Evolutionary conservation across 1,140 invertebrate genomes (phyloP).

Genomic region (Hestina assimilis): DNA sequence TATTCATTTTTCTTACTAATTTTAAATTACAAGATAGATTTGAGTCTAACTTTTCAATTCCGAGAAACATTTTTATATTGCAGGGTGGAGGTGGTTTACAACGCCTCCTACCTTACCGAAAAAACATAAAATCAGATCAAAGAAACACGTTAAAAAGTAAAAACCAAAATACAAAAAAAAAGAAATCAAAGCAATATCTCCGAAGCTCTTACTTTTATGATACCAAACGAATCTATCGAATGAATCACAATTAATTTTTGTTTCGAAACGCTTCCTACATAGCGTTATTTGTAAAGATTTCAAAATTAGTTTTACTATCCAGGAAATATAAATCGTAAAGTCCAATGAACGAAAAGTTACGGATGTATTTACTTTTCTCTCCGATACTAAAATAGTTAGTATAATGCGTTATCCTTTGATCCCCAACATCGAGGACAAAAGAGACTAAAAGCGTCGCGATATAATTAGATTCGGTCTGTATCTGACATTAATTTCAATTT

Average conservation of each 20-base stretch:
- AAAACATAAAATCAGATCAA: too few relatives aligned
- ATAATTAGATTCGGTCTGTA: constrained; percentile 3
- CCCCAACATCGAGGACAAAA: neutral
- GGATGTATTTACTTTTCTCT: neutral
- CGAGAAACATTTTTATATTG: too few relatives aligned
- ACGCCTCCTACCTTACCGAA: too few relatives aligned
- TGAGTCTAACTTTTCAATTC: too few relatives aligned
- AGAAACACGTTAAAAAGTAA: too few relatives aligned
- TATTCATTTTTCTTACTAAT: too few relatives aligned
- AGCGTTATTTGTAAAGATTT: neutral
- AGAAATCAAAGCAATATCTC: too few relatives aligned
- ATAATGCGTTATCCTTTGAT: constrained; percentile 3
- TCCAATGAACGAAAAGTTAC: neutral
- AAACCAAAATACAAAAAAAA: too few relatives aligned
- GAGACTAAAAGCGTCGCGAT: neutral
- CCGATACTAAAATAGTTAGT: neutral
- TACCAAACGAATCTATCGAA: neutral
- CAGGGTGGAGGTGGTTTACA: too few relatives aligned
- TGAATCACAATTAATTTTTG: neutral
- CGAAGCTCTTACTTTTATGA: neutral
- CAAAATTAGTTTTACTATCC: neutral
- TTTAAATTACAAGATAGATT: too few relatives aligned
- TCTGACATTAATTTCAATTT: neutral
- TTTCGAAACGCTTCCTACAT: neutral
- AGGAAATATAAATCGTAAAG: constrained; percentile 2